Evolutionary conservation across 2,888 invertebrate species (phyloP), one percentile per base, ranked within the genome.

Genomic region (Hipparchia sbordonii): DNA sequence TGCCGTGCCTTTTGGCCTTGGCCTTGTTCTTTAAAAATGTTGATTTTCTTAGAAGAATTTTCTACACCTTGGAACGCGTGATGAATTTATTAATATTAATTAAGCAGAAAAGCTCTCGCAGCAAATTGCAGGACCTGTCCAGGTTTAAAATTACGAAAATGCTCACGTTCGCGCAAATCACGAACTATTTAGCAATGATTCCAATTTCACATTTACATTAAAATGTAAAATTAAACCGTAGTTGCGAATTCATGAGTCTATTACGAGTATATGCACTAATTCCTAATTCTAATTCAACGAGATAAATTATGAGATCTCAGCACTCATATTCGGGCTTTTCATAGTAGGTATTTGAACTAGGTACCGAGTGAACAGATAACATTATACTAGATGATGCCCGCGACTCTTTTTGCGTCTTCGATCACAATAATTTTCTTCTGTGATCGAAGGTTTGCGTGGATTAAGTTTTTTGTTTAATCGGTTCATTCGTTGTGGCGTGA

Each of bases 61-160:
- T 23, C 48, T n/a, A 48, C 13, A 23, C 48, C 6, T 6, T 48
- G 7, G 39, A 63, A 63, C 23, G 63, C 3, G 46, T 13, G 8
- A 63, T 63, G 48, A 63, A 63, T 61, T 39, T 60, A 33, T 39
- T 48, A 63, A 63, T 13, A 63, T 63, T n/a, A 63, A 63, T 63
- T 63, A 48, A 63, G 62, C 8, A 63, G n/a, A 63, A 63, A 63
- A 63, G 63, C 48, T 63, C 48, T 63, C 48, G 13, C 13, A 48
- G 48, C 63, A 63, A 63, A 63, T 9, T n/a, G 12, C 6, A 13
- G 48, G 13, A 23, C 48, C 13, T 63, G 9, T 23, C 48, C 5
- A 48, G 48, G n/a, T 12, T 48, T 13, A 23, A 10, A 57, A 3
- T 33, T 60, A 10, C 33, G 33, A 60, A 39, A 5, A 39, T 5